Evolutionary conservation across 37 sponge, comb jelly and placozoan species (phyloP), one percentile per base, ranked within the genome.

Genomic region (Haliclona indistincta): DNA sequence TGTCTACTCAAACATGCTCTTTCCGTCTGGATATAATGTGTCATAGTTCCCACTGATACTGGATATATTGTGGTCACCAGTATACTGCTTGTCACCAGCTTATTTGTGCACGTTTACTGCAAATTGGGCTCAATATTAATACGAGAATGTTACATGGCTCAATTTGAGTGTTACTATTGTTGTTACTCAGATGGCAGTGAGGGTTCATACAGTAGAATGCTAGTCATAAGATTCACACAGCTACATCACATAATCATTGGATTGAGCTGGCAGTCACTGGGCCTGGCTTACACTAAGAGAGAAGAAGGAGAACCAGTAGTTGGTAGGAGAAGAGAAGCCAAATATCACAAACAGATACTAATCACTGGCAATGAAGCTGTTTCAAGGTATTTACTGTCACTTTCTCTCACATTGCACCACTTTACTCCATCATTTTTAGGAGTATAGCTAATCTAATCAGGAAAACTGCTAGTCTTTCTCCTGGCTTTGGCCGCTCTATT

Each of bases 351-450:
- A 20, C 67, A 66, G 67, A 66, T 47, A 5, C 10, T 87, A 3
- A 30, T 87, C 1, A 87, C 88, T 30, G 88, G 82, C 6, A 81
- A 73, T 33, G 88, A 87, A 73, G 88, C 88, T 13, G 82, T 87
- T 4, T 77, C 88, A 3, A 70, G 80, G 80, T 79, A 4, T 64
- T 61, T 10, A n/a, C 25, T 38, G 10, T 11, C 5, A 38, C 20
- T 20, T 37, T 38, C 7, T 11, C 38, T 67, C 41, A 67, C 25
- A 61, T 61, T 11, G 15, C 15, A 11, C n/a, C n/a, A n/a, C n/a
- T n/a, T n/a, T n/a, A n/a, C 53, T 20, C n/a, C n/a, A n/a, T n/a
- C n/a, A n/a, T 38, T 38, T 26, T 25, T 44, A 79, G 80, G 70
- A 79, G 80, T 45, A 72, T 86, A 22, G 67, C 74, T 30, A 75